These are phyloP conservation scores for Atopsyche davidsoni DNA, from an alignment of 1,140 invertebrate species.

Conservation along the genomic window DNA sequence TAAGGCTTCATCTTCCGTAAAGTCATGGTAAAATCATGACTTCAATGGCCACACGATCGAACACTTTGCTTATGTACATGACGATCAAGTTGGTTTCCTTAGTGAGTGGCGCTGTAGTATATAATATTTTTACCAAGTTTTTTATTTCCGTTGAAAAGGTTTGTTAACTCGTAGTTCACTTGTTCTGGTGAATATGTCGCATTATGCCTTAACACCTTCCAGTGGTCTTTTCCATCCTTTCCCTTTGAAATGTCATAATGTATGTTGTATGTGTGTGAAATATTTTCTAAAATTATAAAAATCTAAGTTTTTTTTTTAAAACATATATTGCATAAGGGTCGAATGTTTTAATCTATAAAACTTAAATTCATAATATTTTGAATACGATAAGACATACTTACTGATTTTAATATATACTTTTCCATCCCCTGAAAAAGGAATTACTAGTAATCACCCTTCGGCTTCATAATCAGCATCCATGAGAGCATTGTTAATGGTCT, in stretches of 20 bases:
- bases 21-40: too few species aligned
- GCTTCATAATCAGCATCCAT: slow-evolving; percentile 36
- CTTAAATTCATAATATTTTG: too few species aligned
- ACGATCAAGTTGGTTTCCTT: too few species aligned
- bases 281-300: slow-evolving; percentile 1
- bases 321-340: too few species aligned
- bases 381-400: too few species aligned
- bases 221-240: slow-evolving; percentile 10
- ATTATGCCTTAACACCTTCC: slow-evolving; percentile 4
- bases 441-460: slow-evolving; percentile 35
- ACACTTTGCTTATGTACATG: too few species aligned
- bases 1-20: too few species aligned
- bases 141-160: slow-evolving; percentile 14
- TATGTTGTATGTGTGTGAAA: background rate
- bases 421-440: slow-evolving; percentile 37
- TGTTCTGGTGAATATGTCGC: background rate
- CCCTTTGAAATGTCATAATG: slow-evolving; percentile 7
- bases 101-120: background rate
- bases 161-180: slow-evolving; percentile 8
- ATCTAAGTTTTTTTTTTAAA: too few species aligned
- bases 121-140: slow-evolving; percentile 2
- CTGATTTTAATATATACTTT: slow-evolving; percentile 39
- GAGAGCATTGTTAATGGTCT: slow-evolving; percentile 34
- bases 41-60: too few species aligned
- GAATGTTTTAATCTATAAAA: too few species aligned